Evolutionary conservation across 1,140 invertebrate species (phyloP), one percentile per base, ranked within the genome.

Genomic region (Drosophila subpulchrella): DNA sequence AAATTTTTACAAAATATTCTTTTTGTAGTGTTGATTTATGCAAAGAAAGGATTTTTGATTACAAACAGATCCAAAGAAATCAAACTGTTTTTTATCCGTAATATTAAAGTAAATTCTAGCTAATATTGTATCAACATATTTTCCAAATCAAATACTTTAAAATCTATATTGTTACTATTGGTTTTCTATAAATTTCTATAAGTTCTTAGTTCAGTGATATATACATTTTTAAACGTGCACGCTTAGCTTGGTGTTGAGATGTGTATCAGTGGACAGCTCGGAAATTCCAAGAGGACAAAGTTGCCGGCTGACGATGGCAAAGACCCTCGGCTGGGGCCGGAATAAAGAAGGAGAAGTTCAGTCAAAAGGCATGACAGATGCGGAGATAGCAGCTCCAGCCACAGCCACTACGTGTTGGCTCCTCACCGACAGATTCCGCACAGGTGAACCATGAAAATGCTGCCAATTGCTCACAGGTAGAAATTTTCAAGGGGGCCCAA

Each of bases 321-420:
- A 34, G 34, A 27, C 48, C 60, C 30, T 53, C n/a, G 13, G 36
- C 11, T 3, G 12, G 8, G 4, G 27, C 34, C 46, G 36, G 30
- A 24, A 34, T 15, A 20, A 39, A 42, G 30, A 13, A 13, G 5
- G 34, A 15, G 41, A 73, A 30, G 56, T 73, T 39, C 47, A 73
- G 48, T 47, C 58, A 85, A 77, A 77, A 65, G 73, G 77, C 81
- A 78, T 77, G 83, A 77, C 74, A 70, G 82, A 74, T 85, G 82
- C 41, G 47, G 55, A 73, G 67, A 71, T 71, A 71, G 65, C 65
- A 27, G 34, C 11, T 27, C 13, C 36, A 66, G 30, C 56, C 42
- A 47, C 41, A 46, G 38, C 20, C 48, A 32, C 27, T 50, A 58
- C 68, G 68, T 71, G 68, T 58, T 39, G 65, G 36, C 65, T 58